Base-by-base conservation (phyloP, 92 coral and sea anemone species). In the Actinernus sp. region DNA sequence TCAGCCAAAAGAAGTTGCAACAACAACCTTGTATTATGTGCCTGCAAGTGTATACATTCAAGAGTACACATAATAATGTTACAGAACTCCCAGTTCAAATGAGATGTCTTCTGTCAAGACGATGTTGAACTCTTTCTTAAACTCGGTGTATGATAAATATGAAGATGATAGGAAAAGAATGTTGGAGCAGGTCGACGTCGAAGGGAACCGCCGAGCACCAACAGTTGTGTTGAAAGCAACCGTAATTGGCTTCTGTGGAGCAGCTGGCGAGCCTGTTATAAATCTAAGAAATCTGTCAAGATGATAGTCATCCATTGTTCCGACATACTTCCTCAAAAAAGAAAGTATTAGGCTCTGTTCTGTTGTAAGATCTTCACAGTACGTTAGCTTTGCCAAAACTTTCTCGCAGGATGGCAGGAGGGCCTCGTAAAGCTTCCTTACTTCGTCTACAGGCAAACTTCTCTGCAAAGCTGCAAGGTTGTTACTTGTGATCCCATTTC, bases 131-230 rank as follows among this genome's bases (percentile, higher is more conserved):
- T 79, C 84, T 62, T 67, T 77, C 61, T 59, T 82, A 53, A 83
- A 83, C 69, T 83, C 75, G 16, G 68, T 43, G 31, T 39, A 76
- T 61, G 85, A 59, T 44, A 41, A 44, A 44, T 83, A 83, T 19
- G 73, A 22, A 2, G 79, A 55, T 26, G 90, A 65, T 41, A 83
- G 65, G 52, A 51, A 45, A 40, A 76, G 40, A 49, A 63, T 54
- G 28, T 52, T 69, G 73, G 90, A 83, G 75, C 84, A 76, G 34
- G 84, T 76, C 31, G 84, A 60, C 29, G 79, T 28, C 21, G 61
- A 45, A 0, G 90, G 84, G 18, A 57, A 47, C 55, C 82, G 73
- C 33, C 61, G 55, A 24, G 74, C 52, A 39, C 89, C 89, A 40
- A 58, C 76, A 65, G 89, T 45, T 32, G 53, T 18, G 61, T 51